phyloP scores from a whole-genome alignment of 2,113 vertebrate species.

The Peromyscus polionotus region DNA sequence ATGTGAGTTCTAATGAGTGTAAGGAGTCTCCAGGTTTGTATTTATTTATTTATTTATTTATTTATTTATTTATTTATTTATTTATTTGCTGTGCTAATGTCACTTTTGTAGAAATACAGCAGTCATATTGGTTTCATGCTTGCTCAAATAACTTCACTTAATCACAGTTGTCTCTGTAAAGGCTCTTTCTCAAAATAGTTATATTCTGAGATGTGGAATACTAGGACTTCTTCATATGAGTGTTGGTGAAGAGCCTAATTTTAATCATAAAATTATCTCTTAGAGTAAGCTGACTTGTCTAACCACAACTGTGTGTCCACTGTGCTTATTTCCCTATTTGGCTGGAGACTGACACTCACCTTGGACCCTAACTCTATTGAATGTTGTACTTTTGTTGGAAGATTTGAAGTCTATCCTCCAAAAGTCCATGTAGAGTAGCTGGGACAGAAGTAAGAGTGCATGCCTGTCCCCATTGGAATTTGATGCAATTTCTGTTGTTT shows the following conservation, averaged over 20 bases:
- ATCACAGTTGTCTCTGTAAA: neutral
- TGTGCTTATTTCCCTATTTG: too few species aligned
- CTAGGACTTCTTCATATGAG: neutral
- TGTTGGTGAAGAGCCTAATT: neutral
- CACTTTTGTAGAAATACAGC: neutral
- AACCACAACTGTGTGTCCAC: fast-evolving
- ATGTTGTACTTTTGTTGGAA: neutral
- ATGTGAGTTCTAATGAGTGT: too few species aligned
- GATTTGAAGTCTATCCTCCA: neutral
- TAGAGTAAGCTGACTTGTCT: neutral
- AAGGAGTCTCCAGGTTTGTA: neutral
- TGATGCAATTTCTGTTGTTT: neutral
- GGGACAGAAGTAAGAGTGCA: neutral
- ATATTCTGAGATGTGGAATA: fast-evolving
- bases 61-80: too few species aligned
- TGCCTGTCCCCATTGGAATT: neutral
- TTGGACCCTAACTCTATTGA: neutral
- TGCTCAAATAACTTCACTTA: neutral
- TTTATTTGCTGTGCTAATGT: neutral
- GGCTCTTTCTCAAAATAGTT: neutral
- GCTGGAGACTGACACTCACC: neutral
- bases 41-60: too few species aligned
- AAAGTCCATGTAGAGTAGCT: neutral
- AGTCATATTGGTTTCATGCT: neutral
- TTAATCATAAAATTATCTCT: neutral